These are phyloP conservation scores for Gorsachius goisagi DNA, from an alignment of 2,113 vertebrate species.

Conservation along the genomic window DNA sequence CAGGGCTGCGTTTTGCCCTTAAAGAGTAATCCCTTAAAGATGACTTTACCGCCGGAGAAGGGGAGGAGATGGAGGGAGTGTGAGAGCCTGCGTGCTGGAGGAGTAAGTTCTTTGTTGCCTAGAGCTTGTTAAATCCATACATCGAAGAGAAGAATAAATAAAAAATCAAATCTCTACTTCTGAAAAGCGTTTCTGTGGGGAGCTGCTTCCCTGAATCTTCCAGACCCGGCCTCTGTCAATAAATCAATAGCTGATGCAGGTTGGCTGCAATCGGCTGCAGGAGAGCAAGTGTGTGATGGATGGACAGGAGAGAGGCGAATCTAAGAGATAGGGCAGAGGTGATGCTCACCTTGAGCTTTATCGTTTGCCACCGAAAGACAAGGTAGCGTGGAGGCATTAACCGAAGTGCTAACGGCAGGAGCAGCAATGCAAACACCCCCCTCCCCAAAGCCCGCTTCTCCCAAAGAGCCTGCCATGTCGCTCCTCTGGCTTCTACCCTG, in stretches of 20 bases:
- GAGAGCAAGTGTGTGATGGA: slow-evolving; percentile 57
- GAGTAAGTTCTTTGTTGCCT: slow-evolving; percentile 60
- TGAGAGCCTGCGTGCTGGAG: slow-evolving; percentile 15
- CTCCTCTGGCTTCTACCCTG: neutral
- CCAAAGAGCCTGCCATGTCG: neutral
- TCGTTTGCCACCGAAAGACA: neutral
- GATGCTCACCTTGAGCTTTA: slow-evolving; percentile 70
- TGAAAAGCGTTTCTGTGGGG: slow-evolving; percentile 71
- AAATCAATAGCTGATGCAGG: slow-evolving; percentile 75
- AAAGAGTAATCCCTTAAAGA: slow-evolving; percentile 37
- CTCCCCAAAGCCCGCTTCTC: neutral
- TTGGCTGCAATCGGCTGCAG: slow-evolving; percentile 64
- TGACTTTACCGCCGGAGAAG: neutral
- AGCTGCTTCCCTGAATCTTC: slow-evolving; percentile 67
- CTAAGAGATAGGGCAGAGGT: slow-evolving; percentile 62
- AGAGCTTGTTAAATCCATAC: slow-evolving; percentile 67
- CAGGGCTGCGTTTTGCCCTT: neutral
- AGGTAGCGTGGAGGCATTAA: neutral
- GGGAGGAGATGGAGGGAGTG: slow-evolving; percentile 3
- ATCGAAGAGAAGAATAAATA: slow-evolving; percentile 67
- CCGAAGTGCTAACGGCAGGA: neutral
- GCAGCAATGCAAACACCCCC: too few species aligned
- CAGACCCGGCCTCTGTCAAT: slow-evolving; percentile 59
- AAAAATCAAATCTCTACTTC: slow-evolving; percentile 64
- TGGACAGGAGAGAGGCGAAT: slow-evolving; percentile 52